Base-by-base conservation (phyloP, 2,888 invertebrate species). In the Pardosa pseudoannulata region DNA sequence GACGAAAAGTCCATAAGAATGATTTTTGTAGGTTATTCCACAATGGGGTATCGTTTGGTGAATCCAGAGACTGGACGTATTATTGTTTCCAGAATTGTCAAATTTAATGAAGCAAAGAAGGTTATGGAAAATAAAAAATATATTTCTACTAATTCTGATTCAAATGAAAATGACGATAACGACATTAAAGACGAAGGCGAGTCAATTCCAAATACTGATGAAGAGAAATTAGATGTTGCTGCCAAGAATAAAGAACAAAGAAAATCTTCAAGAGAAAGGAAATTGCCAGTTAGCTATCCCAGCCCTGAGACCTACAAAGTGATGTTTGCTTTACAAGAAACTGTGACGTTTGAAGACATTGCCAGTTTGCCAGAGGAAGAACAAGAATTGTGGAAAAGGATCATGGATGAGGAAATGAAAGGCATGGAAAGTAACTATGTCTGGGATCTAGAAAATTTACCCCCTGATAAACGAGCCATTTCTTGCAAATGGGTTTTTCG, bases 331-430 rank as follows among this genome's bases (percentile, higher is more conserved):
- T 41, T 3, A 41, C 3, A 41, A 11, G 71, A 46, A 1, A 28
- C 71, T n/a, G n/a, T n/a, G n/a, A n/a, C n/a, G n/a, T 71, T 71
- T 71, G 41, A 71, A 1, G 67, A 67, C 3, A 16, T 72, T 1
- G 27, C 5, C 13, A 50, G 9, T 23, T 29, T 72, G 19, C 31
- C 72, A 9, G 29, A n/a, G 13, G 50, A 50, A 29, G 29, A 72
- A 46, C 70, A 70, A 70, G 23, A 39, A 6, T n/a, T n/a, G 9
- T 32, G 70, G 70, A 11, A 23, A 23, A 36, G 39, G 23, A 27
- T 41, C 39, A 70, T 70, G 70, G 7, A 36, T 70, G 23, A 70
- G 27, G 41, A 70, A 36, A 70, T 70, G 23, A 23, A 39, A n/a
- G 36, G 39, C 1, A 1, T 70, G 9, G 11, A 74, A 6, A 36